A percentile compares a stretch with the other conserved stretches of the same genome.
These are phyloP conservation scores for Lepus americanus DNA, from an alignment of 2,113 vertebrate genomes.

Conservation along the genomic window DNA sequence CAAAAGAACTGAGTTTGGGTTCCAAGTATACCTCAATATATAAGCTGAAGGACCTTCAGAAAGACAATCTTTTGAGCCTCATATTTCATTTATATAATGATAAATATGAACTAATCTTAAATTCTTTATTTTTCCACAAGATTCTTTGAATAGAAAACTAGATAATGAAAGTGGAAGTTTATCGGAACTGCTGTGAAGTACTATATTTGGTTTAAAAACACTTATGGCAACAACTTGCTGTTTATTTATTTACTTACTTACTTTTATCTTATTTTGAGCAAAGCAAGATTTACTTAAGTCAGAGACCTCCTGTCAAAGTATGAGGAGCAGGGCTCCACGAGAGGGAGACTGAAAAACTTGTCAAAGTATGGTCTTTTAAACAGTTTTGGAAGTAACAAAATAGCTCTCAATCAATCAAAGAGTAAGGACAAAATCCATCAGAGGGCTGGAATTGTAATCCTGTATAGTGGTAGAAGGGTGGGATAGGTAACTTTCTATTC, in stretches of 20 bases:
- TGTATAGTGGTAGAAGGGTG: too few species aligned
- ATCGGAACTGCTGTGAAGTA: background rate
- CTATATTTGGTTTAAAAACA: background rate
- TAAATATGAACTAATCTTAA: background rate
- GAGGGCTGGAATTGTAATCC: too few species aligned
- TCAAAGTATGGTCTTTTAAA: too few species aligned
- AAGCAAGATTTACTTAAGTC: too few species aligned
- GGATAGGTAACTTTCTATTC: too few species aligned
- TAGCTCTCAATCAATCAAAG: too few species aligned
- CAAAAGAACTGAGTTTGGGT: background rate
- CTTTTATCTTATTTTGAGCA: too few species aligned
- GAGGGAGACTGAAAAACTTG: too few species aligned
- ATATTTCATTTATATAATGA: conserved; percentile 30
- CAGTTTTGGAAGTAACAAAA: too few species aligned
- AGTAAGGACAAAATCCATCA: too few species aligned
- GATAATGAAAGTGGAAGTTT: background rate
- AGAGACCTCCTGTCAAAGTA: too few species aligned
- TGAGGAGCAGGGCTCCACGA: too few species aligned
- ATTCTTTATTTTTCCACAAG: conserved; percentile 7
- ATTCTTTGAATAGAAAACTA: conserved; percentile 26
- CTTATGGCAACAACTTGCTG: background rate
- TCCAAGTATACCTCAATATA: background rate
- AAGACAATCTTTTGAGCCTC: background rate
- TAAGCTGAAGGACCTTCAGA: background rate
- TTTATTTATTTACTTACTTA: background rate